Evolutionary conservation across 2,888 invertebrate genomes (phyloP).

Genomic region (Altica lythri): DNA sequence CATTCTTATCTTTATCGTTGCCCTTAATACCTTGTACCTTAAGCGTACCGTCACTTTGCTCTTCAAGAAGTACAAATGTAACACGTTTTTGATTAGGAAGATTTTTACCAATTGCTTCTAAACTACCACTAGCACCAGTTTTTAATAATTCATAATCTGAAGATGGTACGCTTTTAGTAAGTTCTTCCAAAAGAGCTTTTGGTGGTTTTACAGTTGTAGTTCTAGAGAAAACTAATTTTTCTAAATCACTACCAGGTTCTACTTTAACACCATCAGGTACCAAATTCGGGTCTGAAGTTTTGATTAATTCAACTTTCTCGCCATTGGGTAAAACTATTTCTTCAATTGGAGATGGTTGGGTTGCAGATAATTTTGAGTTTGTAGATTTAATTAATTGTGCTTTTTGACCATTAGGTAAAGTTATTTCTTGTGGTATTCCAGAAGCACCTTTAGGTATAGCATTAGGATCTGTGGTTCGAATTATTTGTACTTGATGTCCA

Average conservation of each 20-base stretch:
- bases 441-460: constrained; percentile 30
- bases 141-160: constrained; percentile 82
- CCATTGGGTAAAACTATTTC: constrained; percentile 53
- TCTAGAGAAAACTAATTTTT: constrained; percentile 53
- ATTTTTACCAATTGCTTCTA: constrained; percentile 70
- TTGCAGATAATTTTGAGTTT: constrained; percentile 31
- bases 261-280: constrained; percentile 60
- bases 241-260: constrained; percentile 51
- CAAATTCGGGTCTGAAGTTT: constrained; percentile 72
- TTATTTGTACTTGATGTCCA: constrained; percentile 74
- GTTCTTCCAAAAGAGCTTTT: constrained; percentile 71
- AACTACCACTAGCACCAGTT: constrained; percentile 72
- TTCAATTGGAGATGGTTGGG: constrained; percentile 40
- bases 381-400: constrained; percentile 67
- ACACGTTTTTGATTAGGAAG: constrained; percentile 77
- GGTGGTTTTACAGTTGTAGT: constrained; percentile 66
- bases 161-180: constrained; percentile 78
- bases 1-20: constrained; percentile 71
- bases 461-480: constrained; percentile 48
- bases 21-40: constrained; percentile 86
- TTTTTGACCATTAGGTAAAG: constrained; percentile 73
- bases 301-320: constrained; percentile 54
- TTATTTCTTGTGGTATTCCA: constrained; percentile 71
- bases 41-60: constrained; percentile 82
- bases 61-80: constrained; percentile 84